Base-by-base conservation (phyloP, 2,797 vertebrate genomes). In the Paedocypris micromegethes region DNA sequence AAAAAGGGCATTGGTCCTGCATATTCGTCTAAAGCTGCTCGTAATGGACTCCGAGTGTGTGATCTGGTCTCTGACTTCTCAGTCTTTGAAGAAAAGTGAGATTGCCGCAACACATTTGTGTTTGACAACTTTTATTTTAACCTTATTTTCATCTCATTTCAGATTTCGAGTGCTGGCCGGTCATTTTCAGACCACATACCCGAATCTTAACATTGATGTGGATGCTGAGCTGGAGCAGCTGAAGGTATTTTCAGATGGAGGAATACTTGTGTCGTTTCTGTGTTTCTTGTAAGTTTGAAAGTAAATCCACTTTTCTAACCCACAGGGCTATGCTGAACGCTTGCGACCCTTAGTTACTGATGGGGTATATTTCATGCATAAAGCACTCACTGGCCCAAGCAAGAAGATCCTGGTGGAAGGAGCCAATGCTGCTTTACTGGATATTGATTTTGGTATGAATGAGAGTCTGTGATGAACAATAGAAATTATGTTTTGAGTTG, bases 401-500 rank as follows among this genome's bases (percentile, higher is more conserved):
- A 92, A 91, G 82, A 92, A 92, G 70, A 92, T 93, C 75, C 83
- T 93, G 67, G 91, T 92, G 64, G 90, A 92, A 66, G 91, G 91
- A 6, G 91, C 91, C 51, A 93, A 91, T 0, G 91, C 91, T 2
- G 90, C 91, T 5, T 84, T 93, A 2, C 79, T 93, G 75, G 90
- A 92, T 72, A 93, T 93, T 2, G 90, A 93, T 78, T 92, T 93
- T 47, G 90, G 91, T 93, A 78, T 85, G 83, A 6, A 57, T 41
- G 57, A 4, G 9, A 0, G 42, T 2, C 4, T 8, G 23, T 23
- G 23, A 23, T 23, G 41, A 5, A 44, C 55, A 58, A 9, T 44
- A 9, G n/a, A 49, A 41, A 3, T 58, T 41, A 7, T 37, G 6
- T 44, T 58, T 23, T 23, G 23, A 23, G 23, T 23, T 23, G 23